phyloP scores from a whole-genome alignment of 2,797 vertebrate species.

The Rhinella marina region DNA sequence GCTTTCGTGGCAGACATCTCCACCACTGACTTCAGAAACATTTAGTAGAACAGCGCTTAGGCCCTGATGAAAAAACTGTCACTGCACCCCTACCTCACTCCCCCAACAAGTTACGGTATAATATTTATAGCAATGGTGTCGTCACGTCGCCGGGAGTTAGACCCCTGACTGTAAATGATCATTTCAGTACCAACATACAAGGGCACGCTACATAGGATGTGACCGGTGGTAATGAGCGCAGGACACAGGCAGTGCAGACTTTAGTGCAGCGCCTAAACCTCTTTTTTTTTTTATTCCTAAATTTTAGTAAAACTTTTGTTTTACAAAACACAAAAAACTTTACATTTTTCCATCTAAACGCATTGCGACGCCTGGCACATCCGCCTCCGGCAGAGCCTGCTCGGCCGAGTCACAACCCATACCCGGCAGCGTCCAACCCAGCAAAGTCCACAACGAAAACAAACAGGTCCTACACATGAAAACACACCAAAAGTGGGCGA shows the following conservation, averaged over 20 bases:
- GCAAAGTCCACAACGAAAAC: neutral
- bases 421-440: neutral
- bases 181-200: too few relatives aligned
- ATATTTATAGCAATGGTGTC: neutral
- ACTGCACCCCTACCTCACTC: neutral
- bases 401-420: conserved; percentile 8
- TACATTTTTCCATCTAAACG: neutral
- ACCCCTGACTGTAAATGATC: neutral
- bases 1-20: too few relatives aligned
- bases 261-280: neutral
- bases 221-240: too few relatives aligned
- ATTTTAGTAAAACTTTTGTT: too few relatives aligned
- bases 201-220: too few relatives aligned
- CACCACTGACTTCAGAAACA: neutral
- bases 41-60: neutral
- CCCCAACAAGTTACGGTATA: neutral
- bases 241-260: neutral
- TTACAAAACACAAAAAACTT: neutral
- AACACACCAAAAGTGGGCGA: neutral
- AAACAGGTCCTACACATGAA: neutral
- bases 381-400: conserved; percentile 51
- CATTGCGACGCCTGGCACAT: neutral
- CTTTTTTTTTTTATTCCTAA: neutral
- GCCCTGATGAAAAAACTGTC: neutral
- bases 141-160: neutral